These are phyloP conservation scores for Luehdorfia chinensis DNA, from an alignment of 1,140 invertebrate genomes.

Conservation along the genomic window DNA sequence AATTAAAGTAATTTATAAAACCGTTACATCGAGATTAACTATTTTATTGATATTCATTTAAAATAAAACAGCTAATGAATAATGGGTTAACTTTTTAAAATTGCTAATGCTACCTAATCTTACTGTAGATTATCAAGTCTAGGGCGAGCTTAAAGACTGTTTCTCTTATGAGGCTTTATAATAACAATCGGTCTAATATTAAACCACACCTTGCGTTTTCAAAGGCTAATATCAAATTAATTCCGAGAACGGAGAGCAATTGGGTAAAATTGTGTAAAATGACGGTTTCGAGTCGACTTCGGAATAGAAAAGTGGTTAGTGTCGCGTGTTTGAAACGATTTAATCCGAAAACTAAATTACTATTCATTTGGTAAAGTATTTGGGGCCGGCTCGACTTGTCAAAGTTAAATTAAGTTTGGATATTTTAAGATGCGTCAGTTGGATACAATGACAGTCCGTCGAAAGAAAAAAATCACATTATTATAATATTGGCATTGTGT, in stretches of 20 bases:
- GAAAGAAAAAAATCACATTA: conserved; percentile 3
- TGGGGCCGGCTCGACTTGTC: conserved; percentile 59
- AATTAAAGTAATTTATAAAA: too few relatives aligned
- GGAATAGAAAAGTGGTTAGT: conserved; percentile 74
- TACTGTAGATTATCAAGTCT: conserved; percentile 50
- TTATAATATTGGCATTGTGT: too few relatives aligned
- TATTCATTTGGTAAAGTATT: conserved; percentile 75
- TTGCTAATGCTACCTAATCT: conserved; percentile 30
- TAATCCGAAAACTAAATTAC: conserved; percentile 75
- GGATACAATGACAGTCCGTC: conserved; percentile 24
- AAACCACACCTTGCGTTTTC: conserved; percentile 74
- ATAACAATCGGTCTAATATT: conserved; percentile 58
- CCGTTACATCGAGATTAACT: too few relatives aligned
- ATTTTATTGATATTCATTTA: too few relatives aligned
- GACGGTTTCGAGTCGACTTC: conserved; percentile 65
- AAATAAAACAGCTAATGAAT: too few relatives aligned
- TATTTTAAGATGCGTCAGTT: conserved; percentile 40
- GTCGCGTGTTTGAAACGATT: conserved; percentile 75
- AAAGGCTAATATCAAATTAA: conserved; percentile 77
- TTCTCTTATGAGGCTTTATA: conserved; percentile 60
- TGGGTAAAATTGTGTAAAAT: conserved; percentile 77
- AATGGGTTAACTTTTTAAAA: too few relatives aligned
- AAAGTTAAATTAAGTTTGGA: conserved; percentile 58
- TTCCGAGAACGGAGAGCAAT: conserved; percentile 74
- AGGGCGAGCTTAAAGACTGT: conserved; percentile 44